Percentiles rank a stretch among this genome's conserved stretches.
These are phyloP conservation scores for Bergia puertoricense DNA, from an alignment of 92 coral and sea anemone genomes.

Conservation along the genomic window DNA sequence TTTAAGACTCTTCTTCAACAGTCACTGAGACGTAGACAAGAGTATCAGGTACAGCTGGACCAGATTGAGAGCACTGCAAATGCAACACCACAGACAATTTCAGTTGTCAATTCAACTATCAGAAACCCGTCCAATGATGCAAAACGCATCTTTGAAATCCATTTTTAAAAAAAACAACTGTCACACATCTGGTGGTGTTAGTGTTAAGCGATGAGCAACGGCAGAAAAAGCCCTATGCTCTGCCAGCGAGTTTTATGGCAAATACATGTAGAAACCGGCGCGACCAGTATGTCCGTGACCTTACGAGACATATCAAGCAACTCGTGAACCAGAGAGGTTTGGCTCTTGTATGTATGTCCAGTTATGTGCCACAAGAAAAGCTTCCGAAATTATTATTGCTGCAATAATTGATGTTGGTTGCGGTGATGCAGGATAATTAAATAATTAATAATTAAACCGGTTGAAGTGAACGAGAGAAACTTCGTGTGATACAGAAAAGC, in stretches of 20 bases:
- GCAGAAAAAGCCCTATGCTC: conserved; percentile 54
- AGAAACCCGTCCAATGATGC: conserved; percentile 14
- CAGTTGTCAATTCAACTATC: conserved; percentile 23
- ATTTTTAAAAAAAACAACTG: conserved; percentile 50
- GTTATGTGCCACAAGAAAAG: not conserved
- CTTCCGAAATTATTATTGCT: not conserved
- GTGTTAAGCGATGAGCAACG: conserved; percentile 57
- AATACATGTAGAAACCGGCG: conserved; percentile 20
- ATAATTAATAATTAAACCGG: too few species aligned
- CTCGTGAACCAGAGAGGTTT: conserved; percentile 50
- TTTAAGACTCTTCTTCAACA: conserved; percentile 40
- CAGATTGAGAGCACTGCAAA: conserved; percentile 16
- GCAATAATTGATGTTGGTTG: not conserved
- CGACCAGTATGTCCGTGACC: conserved; percentile 53
- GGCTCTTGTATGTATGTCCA: conserved; percentile 47
- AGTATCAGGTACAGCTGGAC: conserved; percentile 18
- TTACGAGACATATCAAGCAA: conserved; percentile 44
- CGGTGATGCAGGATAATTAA: too few species aligned
- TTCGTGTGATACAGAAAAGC: too few species aligned
- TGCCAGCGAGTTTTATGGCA: conserved; percentile 53
- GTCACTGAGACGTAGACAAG: conserved; percentile 14
- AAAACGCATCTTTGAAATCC: conserved; percentile 33
- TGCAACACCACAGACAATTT: conserved; percentile 25
- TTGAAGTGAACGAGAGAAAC: too few species aligned
- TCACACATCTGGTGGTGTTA: conserved; percentile 54